Conservation (phyloP, 2,797 vertebrate genomes). For the Sebastolobus alascanus region DNA sequence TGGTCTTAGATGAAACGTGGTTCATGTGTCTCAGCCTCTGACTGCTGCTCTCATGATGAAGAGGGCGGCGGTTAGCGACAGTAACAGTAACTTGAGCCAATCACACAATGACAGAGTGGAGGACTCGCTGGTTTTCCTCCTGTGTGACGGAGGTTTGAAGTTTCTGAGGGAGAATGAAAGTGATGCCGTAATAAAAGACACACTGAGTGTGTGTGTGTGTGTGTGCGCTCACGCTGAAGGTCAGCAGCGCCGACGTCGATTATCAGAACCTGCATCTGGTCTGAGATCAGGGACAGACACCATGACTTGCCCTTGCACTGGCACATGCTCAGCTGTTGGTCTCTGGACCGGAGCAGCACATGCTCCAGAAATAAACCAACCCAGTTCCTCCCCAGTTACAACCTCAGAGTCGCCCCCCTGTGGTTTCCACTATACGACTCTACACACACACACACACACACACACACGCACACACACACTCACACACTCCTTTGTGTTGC, state of each 20-base stretch:
- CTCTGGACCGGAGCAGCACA: constrained; percentile 45
- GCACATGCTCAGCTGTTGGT: constrained; percentile 79
- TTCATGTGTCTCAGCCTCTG: too few species aligned
- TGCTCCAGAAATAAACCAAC: constrained; percentile 76
- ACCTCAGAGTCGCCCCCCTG: constrained; percentile 61
- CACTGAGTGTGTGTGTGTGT: not conserved
- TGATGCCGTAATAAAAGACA: constrained; percentile 3
- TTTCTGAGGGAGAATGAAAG: constrained; percentile 37
- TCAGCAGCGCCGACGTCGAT: constrained; percentile 47
- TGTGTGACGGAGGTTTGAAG: not conserved
- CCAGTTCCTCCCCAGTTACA: constrained; percentile 76
- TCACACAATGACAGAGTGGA: not conserved
- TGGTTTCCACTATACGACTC: constrained; percentile 21
- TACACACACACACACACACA: constrained; percentile 17
- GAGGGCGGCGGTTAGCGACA: constrained; percentile 16
- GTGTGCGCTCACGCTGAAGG: constrained; percentile 47
- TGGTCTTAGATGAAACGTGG: too few species aligned
- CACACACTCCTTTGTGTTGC: constrained; percentile 14
- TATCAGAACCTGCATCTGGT: constrained; percentile 51
- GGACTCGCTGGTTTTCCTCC: constrained; percentile 10
- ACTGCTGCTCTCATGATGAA: too few species aligned
- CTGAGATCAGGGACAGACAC: constrained; percentile 24
- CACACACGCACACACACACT: not conserved
- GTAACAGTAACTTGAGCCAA: constrained; percentile 1
- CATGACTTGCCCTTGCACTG: constrained; percentile 63